These are phyloP conservation scores for Troilus luridus DNA, from an alignment of 2,888 invertebrate species.

Conservation along the genomic window DNA sequence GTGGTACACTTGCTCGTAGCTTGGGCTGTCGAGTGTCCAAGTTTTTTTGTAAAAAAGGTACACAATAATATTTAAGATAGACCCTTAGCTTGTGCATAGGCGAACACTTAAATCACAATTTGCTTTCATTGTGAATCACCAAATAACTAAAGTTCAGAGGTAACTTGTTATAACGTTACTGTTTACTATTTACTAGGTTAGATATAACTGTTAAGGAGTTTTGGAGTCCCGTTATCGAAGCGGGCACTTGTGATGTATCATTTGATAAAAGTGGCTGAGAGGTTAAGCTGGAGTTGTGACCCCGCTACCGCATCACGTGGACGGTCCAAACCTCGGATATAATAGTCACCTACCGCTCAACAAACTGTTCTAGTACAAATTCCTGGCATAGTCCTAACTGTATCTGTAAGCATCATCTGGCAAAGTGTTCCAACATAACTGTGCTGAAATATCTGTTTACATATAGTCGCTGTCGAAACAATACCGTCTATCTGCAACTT, in stretches of 20 bases:
- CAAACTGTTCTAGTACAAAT: background rate
- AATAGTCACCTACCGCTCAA: background rate
- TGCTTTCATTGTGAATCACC: no score
- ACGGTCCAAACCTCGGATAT: background rate
- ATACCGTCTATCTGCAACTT: no score
- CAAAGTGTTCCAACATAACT: background rate
- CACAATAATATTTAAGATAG: no score
- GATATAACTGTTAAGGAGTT: background rate
- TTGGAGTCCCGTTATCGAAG: background rate
- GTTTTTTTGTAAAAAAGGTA: no score
- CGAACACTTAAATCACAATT: no score
- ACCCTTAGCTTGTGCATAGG: no score
- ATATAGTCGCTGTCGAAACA: no score
- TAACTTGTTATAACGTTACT: background rate
- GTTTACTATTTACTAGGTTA: background rate
- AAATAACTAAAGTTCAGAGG: no score
- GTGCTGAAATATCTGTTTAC: no score
- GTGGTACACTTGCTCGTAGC: no score
- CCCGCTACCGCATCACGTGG: slow-evolving; percentile 19
- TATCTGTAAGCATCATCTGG: background rate
- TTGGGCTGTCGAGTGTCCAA: no score
- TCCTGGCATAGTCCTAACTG: background rate
- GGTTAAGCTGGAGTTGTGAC: slow-evolving; percentile 15
- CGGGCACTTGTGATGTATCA: slow-evolving; percentile 13
- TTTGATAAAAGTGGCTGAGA: slow-evolving; percentile 4